These are phyloP conservation scores for Cyrtonyx montezumae DNA, from an alignment of 2,113 vertebrate genomes.

Conservation along the genomic window DNA sequence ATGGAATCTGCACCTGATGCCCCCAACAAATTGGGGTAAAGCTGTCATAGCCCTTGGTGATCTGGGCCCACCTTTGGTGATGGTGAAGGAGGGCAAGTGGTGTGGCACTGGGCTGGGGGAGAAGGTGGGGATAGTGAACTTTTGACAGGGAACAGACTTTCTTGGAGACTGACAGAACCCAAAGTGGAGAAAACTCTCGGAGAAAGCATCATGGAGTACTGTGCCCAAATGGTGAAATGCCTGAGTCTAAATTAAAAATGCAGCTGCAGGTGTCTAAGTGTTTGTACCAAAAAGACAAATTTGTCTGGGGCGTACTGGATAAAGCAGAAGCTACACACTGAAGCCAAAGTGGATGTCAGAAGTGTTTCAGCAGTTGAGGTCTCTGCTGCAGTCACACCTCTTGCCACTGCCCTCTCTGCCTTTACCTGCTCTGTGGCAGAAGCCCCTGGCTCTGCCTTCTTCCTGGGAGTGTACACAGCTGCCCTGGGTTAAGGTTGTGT, in stretches of 20 bases:
- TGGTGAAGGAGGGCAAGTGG: neutral
- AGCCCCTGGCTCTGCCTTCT: neutral
- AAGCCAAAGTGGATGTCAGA: neutral
- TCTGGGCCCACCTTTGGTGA: neutral
- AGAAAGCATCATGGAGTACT: neutral
- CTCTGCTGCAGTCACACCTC: fast-evolving
- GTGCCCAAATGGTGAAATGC: neutral
- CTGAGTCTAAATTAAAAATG: neutral
- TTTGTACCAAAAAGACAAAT: neutral
- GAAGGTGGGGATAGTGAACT: neutral
- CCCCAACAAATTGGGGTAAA: neutral
- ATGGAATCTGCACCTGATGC: slow-evolving; percentile 40
- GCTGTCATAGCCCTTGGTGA: neutral
- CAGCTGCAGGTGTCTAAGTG: fast-evolving
- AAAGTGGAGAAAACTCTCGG: neutral
- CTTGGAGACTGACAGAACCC: neutral
- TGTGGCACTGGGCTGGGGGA: neutral
- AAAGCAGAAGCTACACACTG: fast-evolving
- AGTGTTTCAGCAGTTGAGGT: fast-evolving
- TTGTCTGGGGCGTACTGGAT: neutral
- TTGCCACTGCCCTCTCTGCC: neutral
- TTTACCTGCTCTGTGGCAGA: neutral
- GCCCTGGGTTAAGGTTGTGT: neutral
- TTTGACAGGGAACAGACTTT: neutral
- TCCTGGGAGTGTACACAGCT: neutral